phyloP scores from a whole-genome alignment of 2,113 vertebrate species.

The Oryzias woworae region DNA sequence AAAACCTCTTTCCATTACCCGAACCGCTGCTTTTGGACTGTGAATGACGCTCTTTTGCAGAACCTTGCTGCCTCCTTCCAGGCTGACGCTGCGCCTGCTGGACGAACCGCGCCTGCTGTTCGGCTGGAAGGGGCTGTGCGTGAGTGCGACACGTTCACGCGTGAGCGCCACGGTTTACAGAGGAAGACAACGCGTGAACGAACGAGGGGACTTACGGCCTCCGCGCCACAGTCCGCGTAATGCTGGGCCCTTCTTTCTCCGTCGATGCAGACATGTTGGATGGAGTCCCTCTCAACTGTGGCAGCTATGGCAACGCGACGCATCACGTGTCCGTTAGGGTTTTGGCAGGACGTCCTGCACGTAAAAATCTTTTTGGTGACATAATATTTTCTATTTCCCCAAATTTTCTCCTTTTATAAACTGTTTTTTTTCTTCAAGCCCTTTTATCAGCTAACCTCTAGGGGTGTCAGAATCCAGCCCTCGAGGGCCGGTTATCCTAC shows the following conservation, averaged over 20 bases:
- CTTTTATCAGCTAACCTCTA: too few relatives aligned
- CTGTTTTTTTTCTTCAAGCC: too few relatives aligned
- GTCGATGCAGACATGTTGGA: slow-evolving; percentile 15
- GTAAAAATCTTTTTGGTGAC: too few relatives aligned
- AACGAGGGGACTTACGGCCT: slow-evolving; percentile 27
- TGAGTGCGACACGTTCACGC: neutral
- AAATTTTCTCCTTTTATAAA: too few relatives aligned
- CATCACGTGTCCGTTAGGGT: too few relatives aligned
- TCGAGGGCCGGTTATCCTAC: too few relatives aligned
- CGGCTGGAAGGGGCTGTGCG: neutral
- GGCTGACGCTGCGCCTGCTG: slow-evolving; percentile 23
- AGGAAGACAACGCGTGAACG: neutral
- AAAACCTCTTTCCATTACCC: slow-evolving; percentile 16
- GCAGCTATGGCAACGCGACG: too few relatives aligned
- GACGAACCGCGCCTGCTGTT: slow-evolving; percentile 1
- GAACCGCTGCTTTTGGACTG: slow-evolving; percentile 13
- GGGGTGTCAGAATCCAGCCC: too few relatives aligned
- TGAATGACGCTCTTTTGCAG: slow-evolving; percentile 33
- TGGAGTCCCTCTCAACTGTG: too few relatives aligned
- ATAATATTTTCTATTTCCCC: too few relatives aligned
- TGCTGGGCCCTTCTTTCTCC: neutral
- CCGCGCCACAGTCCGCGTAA: neutral
- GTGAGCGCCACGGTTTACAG: neutral
- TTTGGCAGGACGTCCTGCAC: too few relatives aligned
- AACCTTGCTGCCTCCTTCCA: slow-evolving; percentile 22